Evolutionary conservation across 2,113 vertebrate species (phyloP).

Genomic region (Centropus bengalensis): DNA sequence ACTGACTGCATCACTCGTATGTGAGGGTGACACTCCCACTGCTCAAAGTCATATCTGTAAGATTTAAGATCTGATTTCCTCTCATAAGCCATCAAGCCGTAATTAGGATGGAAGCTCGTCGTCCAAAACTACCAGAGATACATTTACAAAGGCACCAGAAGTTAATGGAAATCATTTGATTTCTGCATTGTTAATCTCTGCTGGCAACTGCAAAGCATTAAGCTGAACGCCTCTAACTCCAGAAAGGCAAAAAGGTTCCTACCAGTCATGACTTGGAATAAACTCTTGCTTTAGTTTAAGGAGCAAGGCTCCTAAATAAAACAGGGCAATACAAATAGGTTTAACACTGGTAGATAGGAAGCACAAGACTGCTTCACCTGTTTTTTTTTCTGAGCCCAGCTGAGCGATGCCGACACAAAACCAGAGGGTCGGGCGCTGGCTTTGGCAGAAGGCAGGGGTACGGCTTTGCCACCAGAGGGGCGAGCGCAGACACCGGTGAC

Average conservation of each 20-base stretch:
- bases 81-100: background rate
- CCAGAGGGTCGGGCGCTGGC: fast-evolving
- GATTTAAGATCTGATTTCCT: background rate
- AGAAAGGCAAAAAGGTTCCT: background rate
- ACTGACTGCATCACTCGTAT: fast-evolving
- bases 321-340: background rate
- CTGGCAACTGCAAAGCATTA: background rate
- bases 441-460: background rate
- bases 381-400: background rate
- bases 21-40: background rate
- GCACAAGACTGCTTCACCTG: background rate
- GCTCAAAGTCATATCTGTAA: background rate
- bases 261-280: background rate
- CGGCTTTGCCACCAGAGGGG: fast-evolving
- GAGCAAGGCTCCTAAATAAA: background rate
- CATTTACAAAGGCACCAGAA: slow-evolving; percentile 24
- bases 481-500: background rate
- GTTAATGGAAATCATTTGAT: background rate
- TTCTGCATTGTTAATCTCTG: background rate
- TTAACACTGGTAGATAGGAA: background rate
- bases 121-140: background rate
- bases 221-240: background rate
- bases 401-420: background rate
- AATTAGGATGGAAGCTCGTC: background rate
- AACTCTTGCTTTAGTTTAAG: background rate